Evolutionary conservation across 35 echinoderm and acorn worm genomes (phyloP), one percentile per base, ranked within the genome.

Genomic region (Hemicentrotus pulcherrimus): DNA sequence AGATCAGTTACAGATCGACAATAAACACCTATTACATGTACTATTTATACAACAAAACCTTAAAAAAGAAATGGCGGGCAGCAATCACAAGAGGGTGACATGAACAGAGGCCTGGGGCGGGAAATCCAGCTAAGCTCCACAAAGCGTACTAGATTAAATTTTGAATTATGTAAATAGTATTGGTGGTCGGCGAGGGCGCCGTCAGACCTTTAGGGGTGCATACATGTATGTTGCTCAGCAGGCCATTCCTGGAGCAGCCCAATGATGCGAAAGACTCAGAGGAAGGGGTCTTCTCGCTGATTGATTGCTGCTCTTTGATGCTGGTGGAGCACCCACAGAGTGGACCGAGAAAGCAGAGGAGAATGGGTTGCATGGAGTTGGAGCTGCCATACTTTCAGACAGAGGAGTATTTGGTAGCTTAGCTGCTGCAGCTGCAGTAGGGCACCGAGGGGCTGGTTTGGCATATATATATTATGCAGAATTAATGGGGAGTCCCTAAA

Each of bases 111-210:
- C n/a, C n/a, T 41, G 35, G 35, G 35, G 35, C 35, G 3, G 35
- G 35, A 41, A 41, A 41, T 41, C 35, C 35, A 41, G 35, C 35
- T 41, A 41, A 41, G 35, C 35, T 41, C 35, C 35, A 41, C 35
- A 41, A 41, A 41, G 35, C 3, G 35, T 41, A 41, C 35, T 41
- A 41, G 35, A 41, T 3, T 41, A 41, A 41, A 41, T 41, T 41
- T 41, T 41, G 35, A 41, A 41, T 41, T 41, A 41, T 41, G 35
- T 41, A 41, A 41, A 41, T n/a, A n/a, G 98, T 99, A 93, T 99
- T 96, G 5, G 97, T 96, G 32, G 98, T 99, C 0, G 98, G 98
- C 2, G 98, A 99, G 86, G 98, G 98, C 32, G 86, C 94, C 31
- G 98, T 94, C 45, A 97, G 52, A n/a, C 95, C 95, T 50, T 86